Evolutionary conservation across 2,888 invertebrate genomes (phyloP).

Genomic region (Eristalis intricaria): DNA sequence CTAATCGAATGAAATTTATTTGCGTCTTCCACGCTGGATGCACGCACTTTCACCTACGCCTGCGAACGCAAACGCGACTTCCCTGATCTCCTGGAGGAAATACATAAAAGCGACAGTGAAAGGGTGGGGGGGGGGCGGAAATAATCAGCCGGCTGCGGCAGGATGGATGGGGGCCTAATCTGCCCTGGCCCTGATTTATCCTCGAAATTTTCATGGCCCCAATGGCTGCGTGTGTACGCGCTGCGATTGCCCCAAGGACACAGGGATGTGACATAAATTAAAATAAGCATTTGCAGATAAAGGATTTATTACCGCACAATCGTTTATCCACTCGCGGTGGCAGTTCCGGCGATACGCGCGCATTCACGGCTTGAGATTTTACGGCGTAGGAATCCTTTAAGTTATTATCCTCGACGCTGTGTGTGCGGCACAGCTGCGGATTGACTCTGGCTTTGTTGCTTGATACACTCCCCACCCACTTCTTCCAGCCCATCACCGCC

Average conservation of each 20-base stretch:
- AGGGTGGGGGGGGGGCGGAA: neutral
- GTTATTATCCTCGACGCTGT: conserved; percentile 18
- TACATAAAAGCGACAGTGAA: conserved; percentile 4
- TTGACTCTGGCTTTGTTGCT: neutral
- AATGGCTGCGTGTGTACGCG: neutral
- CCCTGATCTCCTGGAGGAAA: conserved; percentile 19
- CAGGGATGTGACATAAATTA: conserved; percentile 44
- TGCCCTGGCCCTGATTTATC: conserved; percentile 30
- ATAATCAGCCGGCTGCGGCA: neutral
- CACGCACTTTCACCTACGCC: conserved; percentile 8
- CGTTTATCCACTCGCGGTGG: conserved; percentile 36
- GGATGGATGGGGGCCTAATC: conserved; percentile 22
- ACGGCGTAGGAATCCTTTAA: conserved; percentile 31
- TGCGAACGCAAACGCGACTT: conserved; percentile 19
- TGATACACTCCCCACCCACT: neutral
- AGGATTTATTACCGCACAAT: conserved; percentile 37
- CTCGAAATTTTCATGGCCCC: conserved; percentile 8
- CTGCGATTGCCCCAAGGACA: conserved; percentile 29
- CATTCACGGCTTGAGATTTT: conserved; percentile 36
- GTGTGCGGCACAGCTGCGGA: neutral
- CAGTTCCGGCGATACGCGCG: conserved; percentile 8
- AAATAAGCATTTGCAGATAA: conserved; percentile 42
- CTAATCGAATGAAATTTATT: conserved; percentile 60
- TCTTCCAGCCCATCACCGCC: too few relatives aligned
- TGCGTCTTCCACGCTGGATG: conserved; percentile 26